Percentiles rank a stretch among this genome's conserved stretches.
Conservation (phyloP, 2,888 invertebrate genomes). For the Eupithecia subfuscata region DNA sequence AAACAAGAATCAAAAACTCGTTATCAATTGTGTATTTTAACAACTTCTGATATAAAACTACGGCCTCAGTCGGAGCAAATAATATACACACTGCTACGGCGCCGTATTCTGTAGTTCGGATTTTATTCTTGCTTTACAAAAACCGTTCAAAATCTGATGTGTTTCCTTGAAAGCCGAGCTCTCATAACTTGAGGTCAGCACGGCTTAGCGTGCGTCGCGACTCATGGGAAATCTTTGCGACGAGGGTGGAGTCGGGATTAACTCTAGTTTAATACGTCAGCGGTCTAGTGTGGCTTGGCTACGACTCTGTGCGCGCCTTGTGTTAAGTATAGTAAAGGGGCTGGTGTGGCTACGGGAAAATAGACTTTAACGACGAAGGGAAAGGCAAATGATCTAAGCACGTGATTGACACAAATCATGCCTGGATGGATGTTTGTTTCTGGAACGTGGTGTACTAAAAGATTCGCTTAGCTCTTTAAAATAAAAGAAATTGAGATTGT, state of each 20-base stretch:
- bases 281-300: conserved; percentile 33
- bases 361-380: neutral
- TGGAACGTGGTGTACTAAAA: neutral
- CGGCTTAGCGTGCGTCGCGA: conserved; percentile 56
- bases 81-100: neutral
- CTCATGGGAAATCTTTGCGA: conserved; percentile 78
- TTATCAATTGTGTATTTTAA: neutral
- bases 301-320: conserved; percentile 9
- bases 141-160: neutral
- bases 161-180: conserved; percentile 6
- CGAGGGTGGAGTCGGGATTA: conserved; percentile 74
- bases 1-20: too few relatives aligned
- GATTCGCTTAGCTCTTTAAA: neutral
- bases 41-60: neutral
- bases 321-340: conserved; percentile 11
- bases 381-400: conserved; percentile 7
- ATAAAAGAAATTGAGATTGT: neutral
- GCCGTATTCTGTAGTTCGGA: neutral
- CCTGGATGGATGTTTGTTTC: neutral
- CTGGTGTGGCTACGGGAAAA: neutral
- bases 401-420: conserved; percentile 12
- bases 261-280: conserved; percentile 78
- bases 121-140: neutral
- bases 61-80: neutral
- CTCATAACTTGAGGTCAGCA: conserved; percentile 45